phyloP scores from a whole-genome alignment of 2,888 invertebrate species.

The Liposcelis brunnea region DNA sequence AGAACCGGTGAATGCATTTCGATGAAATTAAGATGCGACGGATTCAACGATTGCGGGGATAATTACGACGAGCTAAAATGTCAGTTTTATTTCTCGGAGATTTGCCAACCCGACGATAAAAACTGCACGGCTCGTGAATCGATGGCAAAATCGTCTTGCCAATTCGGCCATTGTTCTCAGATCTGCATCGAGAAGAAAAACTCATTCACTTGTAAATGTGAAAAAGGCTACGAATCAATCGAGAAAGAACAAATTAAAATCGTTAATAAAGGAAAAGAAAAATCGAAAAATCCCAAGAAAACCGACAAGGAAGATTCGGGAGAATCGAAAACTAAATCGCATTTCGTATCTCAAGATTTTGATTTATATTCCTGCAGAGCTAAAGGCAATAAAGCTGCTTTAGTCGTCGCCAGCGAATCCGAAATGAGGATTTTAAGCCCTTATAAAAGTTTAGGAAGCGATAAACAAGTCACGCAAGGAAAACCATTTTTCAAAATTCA shows the following conservation, averaged over 20 bases:
- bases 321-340: slow-evolving; percentile 19
- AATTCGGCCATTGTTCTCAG: slow-evolving; percentile 63
- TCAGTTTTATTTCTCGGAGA: slow-evolving; percentile 15
- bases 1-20: slow-evolving; percentile 17
- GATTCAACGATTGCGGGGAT: slow-evolving; percentile 40
- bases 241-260: no score
- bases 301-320: slow-evolving; percentile 11
- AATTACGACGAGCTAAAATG: slow-evolving; percentile 43
- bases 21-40: slow-evolving; percentile 37
- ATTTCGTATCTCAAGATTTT: no score
- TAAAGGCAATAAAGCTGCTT: slow-evolving; percentile 17
- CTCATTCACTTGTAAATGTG: slow-evolving; percentile 26
- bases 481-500: background rate
- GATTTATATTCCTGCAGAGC: slow-evolving; percentile 20
- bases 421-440: no score
- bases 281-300: no score
- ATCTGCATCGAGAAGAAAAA: slow-evolving; percentile 44
- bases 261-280: no score
- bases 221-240: slow-evolving; percentile 21
- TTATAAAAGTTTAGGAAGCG: no score
- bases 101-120: slow-evolving; percentile 24
- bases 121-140: slow-evolving; percentile 17
- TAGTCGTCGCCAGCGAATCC: no score
- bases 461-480: no score
- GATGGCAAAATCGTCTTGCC: slow-evolving; percentile 28